Evolutionary conservation across 2,888 invertebrate genomes (phyloP), one percentile per base, ranked within the genome.

Genomic region (Coelopa pilipes): DNA sequence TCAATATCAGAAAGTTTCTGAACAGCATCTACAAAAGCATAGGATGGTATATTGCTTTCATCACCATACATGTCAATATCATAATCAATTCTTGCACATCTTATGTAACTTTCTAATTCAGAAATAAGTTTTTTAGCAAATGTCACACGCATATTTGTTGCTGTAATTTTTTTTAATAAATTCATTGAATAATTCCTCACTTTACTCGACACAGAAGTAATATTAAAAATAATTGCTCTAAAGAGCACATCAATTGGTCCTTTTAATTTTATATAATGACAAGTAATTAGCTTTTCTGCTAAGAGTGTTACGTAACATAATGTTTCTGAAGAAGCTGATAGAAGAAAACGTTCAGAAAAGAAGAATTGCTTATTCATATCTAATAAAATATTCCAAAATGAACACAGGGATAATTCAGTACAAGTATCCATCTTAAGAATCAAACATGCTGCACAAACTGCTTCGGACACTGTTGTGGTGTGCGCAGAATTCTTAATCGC

Each of bases 291-390:
- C 76, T 90, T 90, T 85, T 93, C 92, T 83, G 93, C 92, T 80
- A 96, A 89, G 80, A 92, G 89, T 88, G 93, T 92, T 78, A 96
- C 90, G 87, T 92, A 92, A 76, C 90, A 89, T 45, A 93, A 86
- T 46, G 90, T 94, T 79, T 95, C 94, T 78, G 93, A 92, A 15
- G 91, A 87, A 59, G 93, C 93, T 12, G 92, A 89, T 15, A 91
- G 84, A 57, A 97, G 88, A 84, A 93, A 93, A 81, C 95, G 93
- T 79, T 97, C 96, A 70, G 94, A 93, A 63, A 96, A 90, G 85
- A 97, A 93, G 74, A 93, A 89, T 82, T 94, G 94, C 82, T 93
- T 94, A 73, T 94, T 93, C 81, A 92, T 89, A 85, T 94, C 94
- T 57, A 91, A 83, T n/a, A 94, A 88, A 65, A 92, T 89, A 55